Evolutionary conservation across 2,888 invertebrate genomes (phyloP).

Genomic region (Rhaphigaster nebulosa): DNA sequence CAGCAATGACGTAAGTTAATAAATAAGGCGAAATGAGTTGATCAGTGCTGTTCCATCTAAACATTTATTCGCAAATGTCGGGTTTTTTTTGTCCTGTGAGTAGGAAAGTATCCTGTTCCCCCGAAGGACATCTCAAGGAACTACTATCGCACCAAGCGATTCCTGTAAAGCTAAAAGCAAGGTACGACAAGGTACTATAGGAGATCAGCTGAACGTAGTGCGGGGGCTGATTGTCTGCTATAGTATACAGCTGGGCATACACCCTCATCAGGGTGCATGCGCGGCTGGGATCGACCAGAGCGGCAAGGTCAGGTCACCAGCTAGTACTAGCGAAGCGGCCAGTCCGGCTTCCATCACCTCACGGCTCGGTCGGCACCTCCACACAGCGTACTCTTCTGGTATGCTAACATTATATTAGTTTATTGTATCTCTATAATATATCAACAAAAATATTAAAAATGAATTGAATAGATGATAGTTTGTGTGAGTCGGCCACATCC

Average conservation of each 20-base stretch:
- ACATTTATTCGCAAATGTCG: too few relatives aligned
- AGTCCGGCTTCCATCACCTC: not conserved
- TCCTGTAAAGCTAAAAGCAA: not conserved
- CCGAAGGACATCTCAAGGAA: not conserved
- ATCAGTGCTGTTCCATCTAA: too few relatives aligned
- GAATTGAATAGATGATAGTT: not conserved
- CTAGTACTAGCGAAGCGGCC: conserved; percentile 34
- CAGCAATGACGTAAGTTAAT: too few relatives aligned
- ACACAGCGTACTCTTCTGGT: conserved; percentile 19
- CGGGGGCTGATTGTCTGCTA: conserved; percentile 42
- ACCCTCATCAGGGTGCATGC: conserved; percentile 23
- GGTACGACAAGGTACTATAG: not conserved
- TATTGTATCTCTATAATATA: not conserved
- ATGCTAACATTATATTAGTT: not conserved
- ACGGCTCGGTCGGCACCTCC: not conserved
- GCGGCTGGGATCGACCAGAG: conserved; percentile 46
- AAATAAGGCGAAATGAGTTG: too few relatives aligned
- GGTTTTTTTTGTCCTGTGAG: too few relatives aligned
- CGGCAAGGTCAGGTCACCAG: conserved; percentile 53
- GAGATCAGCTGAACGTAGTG: conserved; percentile 37
- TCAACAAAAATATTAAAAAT: not conserved
- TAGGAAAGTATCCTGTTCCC: too few relatives aligned
- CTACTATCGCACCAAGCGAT: not conserved
- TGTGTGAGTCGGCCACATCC: not conserved
- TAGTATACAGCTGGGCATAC: conserved; percentile 34